phyloP scores from a whole-genome alignment of 1,140 invertebrate genomes.

The Bombus ignitus region DNA sequence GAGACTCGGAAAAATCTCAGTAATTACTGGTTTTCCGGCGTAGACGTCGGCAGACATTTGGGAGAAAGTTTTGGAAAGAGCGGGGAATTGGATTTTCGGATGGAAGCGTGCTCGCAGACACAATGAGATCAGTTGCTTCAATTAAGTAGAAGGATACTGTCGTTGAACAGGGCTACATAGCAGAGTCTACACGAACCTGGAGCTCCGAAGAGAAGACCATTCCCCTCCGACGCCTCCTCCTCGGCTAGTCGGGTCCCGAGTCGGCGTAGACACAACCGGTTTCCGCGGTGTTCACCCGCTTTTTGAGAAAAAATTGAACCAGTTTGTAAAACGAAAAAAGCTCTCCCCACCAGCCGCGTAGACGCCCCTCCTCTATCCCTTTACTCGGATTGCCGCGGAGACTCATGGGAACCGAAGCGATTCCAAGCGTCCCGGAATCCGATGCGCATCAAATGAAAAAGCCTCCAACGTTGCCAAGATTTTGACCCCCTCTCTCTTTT shows the following conservation, averaged over 20 bases:
- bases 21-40: slow-evolving; percentile 5
- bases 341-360: slow-evolving; percentile 69
- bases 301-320: slow-evolving; percentile 83
- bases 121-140: slow-evolving; percentile 46
- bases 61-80: background rate
- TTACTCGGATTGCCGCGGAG: slow-evolving; percentile 49
- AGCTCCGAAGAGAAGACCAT: slow-evolving; percentile 59
- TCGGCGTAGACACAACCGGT: slow-evolving; percentile 79
- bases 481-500: slow-evolving; percentile 22
- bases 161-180: slow-evolving; percentile 33
- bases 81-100: slow-evolving; percentile 37
- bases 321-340: slow-evolving; percentile 83
- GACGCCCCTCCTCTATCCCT: slow-evolving; percentile 44
- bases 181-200: slow-evolving; percentile 56
- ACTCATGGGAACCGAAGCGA: slow-evolving; percentile 74
- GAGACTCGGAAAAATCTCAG: slow-evolving; percentile 22
- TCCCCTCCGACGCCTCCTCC: slow-evolving; percentile 67
- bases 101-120: background rate
- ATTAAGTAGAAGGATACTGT: slow-evolving; percentile 45
- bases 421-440: slow-evolving; percentile 71
- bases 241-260: slow-evolving; percentile 53
- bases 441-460: slow-evolving; percentile 63
- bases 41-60: slow-evolving; percentile 6
- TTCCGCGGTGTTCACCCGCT: slow-evolving; percentile 81
- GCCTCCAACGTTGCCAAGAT: slow-evolving; percentile 48